Evolutionary conservation across 2,888 invertebrate genomes (phyloP), one percentile per base, ranked within the genome.

Genomic region (Cistogaster globosa): DNA sequence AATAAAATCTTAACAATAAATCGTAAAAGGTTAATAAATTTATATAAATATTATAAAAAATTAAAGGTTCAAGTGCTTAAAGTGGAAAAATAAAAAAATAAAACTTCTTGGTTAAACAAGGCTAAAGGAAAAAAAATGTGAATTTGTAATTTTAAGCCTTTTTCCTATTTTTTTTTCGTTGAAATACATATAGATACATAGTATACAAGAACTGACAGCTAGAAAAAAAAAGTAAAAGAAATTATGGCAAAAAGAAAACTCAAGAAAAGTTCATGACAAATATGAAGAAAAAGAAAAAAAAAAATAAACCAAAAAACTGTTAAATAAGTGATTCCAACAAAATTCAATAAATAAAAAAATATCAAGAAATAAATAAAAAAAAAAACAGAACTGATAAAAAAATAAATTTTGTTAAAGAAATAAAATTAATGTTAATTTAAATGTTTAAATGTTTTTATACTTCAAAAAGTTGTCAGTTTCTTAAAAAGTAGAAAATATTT

Each of bases 171-270:
- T 7, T 78, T 26, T 16, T 36, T 14, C 42, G 42, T 42, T 42
- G 42, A 42, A 42, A 14, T 76, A 83, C 82, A 84, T 86, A 85
- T 87, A 88, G 86, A 88, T 88, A 88, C 88, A 88, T 87, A 86
- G 87, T 87, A 87, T 87, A 87, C 84, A 87, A 83, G 53, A 81
- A 85, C 84, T 83, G 80, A 84, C 84, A 87, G 80, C 75, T 75
- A 71, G 45, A 32, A 32, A 58, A 32, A 58, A 77, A 72, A 77
- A 32, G 26, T 42, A 32, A 67, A 74, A 53, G 16, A 72, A 80
- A 60, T 74, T n/a, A 71, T 48, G 57, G 48, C 22, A 65, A 63
- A 82, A 72, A 16, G 63, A 57, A 68, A 75, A n/a, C 32, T 36
- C 63, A 63, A 82, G 38, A n/a, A 67, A 72, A 72, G 48, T 32